A percentile compares a stretch with the other conserved stretches of the same genome.
Conservation (phyloP, 2,797 vertebrate genomes). For the Trematomus bernacchii region DNA sequence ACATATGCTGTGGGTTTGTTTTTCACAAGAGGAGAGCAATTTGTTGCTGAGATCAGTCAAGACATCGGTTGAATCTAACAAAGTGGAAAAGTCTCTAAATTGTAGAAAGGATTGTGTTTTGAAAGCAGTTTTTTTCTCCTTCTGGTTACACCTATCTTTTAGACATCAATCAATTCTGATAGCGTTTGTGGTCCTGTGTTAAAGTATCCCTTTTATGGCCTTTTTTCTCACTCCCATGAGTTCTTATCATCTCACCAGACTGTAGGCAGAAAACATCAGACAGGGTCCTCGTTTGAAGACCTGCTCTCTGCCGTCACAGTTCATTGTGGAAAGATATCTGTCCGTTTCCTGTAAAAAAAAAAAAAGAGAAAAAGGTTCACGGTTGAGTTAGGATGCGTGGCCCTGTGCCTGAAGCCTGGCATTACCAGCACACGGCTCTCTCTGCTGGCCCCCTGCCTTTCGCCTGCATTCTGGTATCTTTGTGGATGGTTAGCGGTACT, state of each 20-base stretch:
- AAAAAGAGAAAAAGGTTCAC: constrained; percentile 54
- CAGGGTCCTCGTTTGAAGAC: constrained; percentile 62
- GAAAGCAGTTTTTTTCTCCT: neutral
- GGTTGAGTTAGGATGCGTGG: constrained; percentile 52
- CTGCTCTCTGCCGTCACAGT: constrained; percentile 58
- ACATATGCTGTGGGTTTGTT: constrained; percentile 6
- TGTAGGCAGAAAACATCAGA: constrained; percentile 61
- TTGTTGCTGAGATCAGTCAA: constrained; percentile 25
- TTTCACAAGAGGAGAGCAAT: constrained; percentile 8
- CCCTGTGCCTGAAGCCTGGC: constrained; percentile 61
- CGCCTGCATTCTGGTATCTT: constrained; percentile 74
- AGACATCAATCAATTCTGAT: constrained; percentile 16
- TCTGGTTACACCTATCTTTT: constrained; percentile 17
- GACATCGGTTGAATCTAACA: constrained; percentile 11
- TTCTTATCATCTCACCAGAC: constrained; percentile 64
- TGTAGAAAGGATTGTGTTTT: constrained; percentile 17
- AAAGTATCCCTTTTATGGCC: constrained; percentile 19
- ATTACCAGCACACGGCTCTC: constrained; percentile 61
- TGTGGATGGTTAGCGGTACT: constrained; percentile 62
- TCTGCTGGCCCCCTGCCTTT: constrained; percentile 61
- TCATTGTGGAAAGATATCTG: constrained; percentile 69
- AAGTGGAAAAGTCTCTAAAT: constrained; percentile 20
- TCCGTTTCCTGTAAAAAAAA: constrained; percentile 54
- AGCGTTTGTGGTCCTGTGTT: constrained; percentile 7
- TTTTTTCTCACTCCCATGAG: constrained; percentile 40